phyloP scores from a whole-genome alignment of 2,888 invertebrate species.

The Lasioglossum morio region DNA sequence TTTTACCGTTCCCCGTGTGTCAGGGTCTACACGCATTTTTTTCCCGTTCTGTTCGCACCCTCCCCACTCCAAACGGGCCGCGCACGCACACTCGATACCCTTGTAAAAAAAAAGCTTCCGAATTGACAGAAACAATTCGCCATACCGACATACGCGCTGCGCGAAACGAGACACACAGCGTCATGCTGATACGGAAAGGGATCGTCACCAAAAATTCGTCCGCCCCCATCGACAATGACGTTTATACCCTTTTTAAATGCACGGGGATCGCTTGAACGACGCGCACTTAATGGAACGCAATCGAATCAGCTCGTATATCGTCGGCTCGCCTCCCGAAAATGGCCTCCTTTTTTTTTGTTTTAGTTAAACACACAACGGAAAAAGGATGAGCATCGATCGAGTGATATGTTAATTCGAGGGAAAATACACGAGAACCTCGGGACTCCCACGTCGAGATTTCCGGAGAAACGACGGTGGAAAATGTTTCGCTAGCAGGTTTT shows the following conservation, averaged over 20 bases:
- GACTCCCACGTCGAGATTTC: constrained; percentile 34
- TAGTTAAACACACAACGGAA: neutral
- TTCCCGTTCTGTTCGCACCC: neutral
- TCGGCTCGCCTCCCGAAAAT: neutral
- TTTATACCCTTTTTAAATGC: constrained; percentile 52
- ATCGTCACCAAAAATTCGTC: constrained; percentile 34
- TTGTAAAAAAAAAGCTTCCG: constrained; percentile 30
- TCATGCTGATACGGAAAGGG: constrained; percentile 1
- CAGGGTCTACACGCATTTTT: constrained; percentile 19
- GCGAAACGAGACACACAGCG: constrained; percentile 10
- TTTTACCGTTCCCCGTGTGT: constrained; percentile 42
- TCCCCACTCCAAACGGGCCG: neutral
- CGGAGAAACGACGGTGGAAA: constrained; percentile 8
- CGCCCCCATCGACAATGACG: constrained; percentile 44
- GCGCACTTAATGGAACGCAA: constrained; percentile 49
- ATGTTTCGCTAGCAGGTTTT: constrained; percentile 12
- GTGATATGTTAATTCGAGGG: constrained; percentile 48
- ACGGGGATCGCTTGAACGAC: constrained; percentile 25
- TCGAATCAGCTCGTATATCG: constrained; percentile 39
- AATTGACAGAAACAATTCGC: constrained; percentile 57
- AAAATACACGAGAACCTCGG: constrained; percentile 5
- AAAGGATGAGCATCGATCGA: constrained; percentile 27
- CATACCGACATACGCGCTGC: constrained; percentile 32
- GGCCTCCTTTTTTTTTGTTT: neutral
- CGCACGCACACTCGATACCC: neutral